Conservation (phyloP, 2,113 vertebrate species). For the Orthonyx spaldingii region DNA sequence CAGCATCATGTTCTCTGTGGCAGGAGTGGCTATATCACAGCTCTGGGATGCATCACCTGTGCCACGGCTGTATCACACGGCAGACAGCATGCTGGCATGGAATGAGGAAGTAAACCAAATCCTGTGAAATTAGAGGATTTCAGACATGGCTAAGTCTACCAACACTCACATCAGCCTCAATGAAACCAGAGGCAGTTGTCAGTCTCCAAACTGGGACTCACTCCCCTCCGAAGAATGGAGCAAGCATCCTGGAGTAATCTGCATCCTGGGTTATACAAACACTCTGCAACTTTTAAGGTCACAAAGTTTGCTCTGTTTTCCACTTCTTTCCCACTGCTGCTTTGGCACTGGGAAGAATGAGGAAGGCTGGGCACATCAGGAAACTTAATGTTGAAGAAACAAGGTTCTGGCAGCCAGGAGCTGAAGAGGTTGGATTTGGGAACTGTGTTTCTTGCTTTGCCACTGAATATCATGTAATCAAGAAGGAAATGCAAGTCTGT, state of each 20-base stretch:
- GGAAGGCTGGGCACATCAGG: background rate
- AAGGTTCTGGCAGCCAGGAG: background rate
- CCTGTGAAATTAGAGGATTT: background rate
- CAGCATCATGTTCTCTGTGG: background rate
- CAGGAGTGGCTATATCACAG: background rate
- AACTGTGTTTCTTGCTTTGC: background rate
- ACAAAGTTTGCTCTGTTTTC: background rate
- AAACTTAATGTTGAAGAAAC: background rate
- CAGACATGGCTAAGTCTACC: background rate
- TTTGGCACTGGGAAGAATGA: background rate
- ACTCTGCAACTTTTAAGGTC: background rate
- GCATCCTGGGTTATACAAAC: background rate
- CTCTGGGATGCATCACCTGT: background rate
- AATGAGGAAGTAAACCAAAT: background rate
- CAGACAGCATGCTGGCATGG: fast-evolving
- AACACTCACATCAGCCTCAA: background rate
- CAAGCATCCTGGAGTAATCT: background rate
- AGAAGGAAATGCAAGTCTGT: background rate
- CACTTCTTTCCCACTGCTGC: background rate
- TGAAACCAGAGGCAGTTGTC: background rate
- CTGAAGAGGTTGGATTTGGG: background rate
- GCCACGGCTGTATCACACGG: background rate
- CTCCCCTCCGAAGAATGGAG: background rate
- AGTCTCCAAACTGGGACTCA: background rate
- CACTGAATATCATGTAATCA: background rate